These are phyloP conservation scores for Imbricaverruca yamaguchii DNA, from an alignment of 2,888 invertebrate genomes.

Conservation along the genomic window DNA sequence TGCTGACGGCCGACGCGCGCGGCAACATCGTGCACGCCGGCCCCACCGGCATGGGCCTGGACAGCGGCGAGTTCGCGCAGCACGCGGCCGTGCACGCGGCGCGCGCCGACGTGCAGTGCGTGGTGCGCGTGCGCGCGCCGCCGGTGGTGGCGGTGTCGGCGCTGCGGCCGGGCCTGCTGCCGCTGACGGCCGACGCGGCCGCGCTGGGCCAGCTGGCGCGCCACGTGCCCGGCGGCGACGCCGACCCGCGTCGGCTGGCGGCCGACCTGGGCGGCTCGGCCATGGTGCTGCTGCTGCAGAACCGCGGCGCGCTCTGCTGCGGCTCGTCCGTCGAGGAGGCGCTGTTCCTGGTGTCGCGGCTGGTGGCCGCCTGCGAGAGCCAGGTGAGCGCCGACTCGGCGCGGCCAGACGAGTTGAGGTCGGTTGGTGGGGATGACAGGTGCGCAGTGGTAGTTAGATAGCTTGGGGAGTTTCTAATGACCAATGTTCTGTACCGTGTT, in stretches of 20 bases:
- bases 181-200: constrained; percentile 88
- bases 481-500: too few species aligned
- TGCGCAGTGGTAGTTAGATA: too few species aligned
- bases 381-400: constrained; percentile 53
- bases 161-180: constrained; percentile 77
- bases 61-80: constrained; percentile 69
- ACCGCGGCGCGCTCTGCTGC: constrained; percentile 85
- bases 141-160: constrained; percentile 78
- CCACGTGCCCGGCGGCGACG: constrained; percentile 64
- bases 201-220: constrained; percentile 81
- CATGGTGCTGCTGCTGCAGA: constrained; percentile 71
- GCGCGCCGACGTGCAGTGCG: constrained; percentile 91
- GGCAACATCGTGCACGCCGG: constrained; percentile 51
- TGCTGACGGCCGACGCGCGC: constrained; percentile 87
- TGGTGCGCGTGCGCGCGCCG: constrained; percentile 80
- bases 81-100: constrained; percentile 95
- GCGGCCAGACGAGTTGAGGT: not conserved
- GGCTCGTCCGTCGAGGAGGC: constrained; percentile 96
- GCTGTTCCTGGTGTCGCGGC: constrained; percentile 73
- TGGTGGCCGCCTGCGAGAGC: constrained; percentile 75
- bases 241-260: constrained; percentile 73
- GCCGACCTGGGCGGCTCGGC: constrained; percentile 87
- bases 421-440: not conserved
- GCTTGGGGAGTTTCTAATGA: too few species aligned
- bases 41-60: constrained; percentile 87